Conservation (phyloP, 1,140 invertebrate species). For the Euwallacea similis region DNA sequence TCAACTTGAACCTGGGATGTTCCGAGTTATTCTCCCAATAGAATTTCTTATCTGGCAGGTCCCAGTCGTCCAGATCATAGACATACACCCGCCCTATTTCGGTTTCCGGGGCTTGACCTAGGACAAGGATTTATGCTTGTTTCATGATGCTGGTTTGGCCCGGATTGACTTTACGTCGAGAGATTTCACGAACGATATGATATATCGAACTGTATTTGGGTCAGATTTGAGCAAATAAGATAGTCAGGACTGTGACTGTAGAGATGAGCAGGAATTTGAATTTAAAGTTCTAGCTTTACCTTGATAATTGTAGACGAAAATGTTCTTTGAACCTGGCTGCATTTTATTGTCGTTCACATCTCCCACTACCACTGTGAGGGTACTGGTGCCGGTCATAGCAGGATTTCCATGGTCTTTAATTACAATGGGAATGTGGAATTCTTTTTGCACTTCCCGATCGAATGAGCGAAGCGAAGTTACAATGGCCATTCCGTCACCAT, state of each 20-base stretch:
- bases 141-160: not conserved
- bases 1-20: conserved; percentile 81
- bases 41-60: conserved; percentile 95
- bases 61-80: conserved; percentile 96
- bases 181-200: no score
- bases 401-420: conserved; percentile 89
- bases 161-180: no score
- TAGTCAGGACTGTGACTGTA: no score
- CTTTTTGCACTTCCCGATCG: conserved; percentile 93
- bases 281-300: conserved; percentile 46
- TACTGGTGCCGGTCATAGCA: conserved; percentile 92
- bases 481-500: conserved; percentile 94
- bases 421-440: conserved; percentile 91
- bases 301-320: conserved; percentile 96
- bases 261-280: no score
- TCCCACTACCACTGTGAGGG: conserved; percentile 92
- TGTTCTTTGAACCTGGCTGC: conserved; percentile 93
- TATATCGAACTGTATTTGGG: no score
- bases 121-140: not conserved
- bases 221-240: no score
- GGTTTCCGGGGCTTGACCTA: conserved; percentile 81
- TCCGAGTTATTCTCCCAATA: conserved; percentile 83
- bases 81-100: conserved; percentile 95
- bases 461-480: conserved; percentile 88
- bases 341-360: conserved; percentile 97